A percentile compares a stretch with the other conserved stretches of the same genome.
Conservation (phyloP, 2,888 invertebrate species). For the Thyatira batis region DNA sequence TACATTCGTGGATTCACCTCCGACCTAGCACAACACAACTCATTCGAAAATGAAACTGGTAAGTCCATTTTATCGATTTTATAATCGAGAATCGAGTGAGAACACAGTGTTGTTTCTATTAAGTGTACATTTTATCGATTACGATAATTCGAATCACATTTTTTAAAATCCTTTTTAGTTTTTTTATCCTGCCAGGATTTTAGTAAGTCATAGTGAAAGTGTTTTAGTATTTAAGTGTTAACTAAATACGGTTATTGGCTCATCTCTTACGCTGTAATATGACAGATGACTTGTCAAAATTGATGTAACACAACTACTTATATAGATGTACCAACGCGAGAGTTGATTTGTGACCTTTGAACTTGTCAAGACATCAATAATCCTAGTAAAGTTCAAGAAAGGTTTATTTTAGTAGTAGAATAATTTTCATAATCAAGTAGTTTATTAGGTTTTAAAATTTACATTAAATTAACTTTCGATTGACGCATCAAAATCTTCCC, state of each 20-base stretch:
- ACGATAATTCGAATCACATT: constrained; percentile 16
- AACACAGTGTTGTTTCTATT: constrained; percentile 18
- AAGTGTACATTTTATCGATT: constrained; percentile 10
- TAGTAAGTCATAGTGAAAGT: background rate
- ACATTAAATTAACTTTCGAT: no score
- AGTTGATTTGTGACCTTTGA: no score
- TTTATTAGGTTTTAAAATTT: no score
- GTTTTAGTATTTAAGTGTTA: background rate
- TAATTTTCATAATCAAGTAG: no score
- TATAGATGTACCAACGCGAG: background rate
- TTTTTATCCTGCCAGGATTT: no score
- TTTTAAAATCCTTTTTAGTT: constrained; percentile 2
- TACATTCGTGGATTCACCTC: constrained; percentile 70
- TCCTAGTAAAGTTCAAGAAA: no score
- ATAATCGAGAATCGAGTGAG: constrained; percentile 13
- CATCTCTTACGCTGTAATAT: background rate
- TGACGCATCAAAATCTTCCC: no score
- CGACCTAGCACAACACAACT: constrained; percentile 52
- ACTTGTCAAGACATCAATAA: no score
- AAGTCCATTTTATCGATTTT: constrained; percentile 41
- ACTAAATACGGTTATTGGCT: background rate
- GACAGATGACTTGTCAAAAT: background rate
- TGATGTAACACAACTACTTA: background rate
- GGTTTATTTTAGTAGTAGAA: no score
- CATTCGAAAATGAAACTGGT: constrained; percentile 71